Base-by-base conservation (phyloP, 2,888 invertebrate species). In the Kryphioiulus occultus region DNA sequence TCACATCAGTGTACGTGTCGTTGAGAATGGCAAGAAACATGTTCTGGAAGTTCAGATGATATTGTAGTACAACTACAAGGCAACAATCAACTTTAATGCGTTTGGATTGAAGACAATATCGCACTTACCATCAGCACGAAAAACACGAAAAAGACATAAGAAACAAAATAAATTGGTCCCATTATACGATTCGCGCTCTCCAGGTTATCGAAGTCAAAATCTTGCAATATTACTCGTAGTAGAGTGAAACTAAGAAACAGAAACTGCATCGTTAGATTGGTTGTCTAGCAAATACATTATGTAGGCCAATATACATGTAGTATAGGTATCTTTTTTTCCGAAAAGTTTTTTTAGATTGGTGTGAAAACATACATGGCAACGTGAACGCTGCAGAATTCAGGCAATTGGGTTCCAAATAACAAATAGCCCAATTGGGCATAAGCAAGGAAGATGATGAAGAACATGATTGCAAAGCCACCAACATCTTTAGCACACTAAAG, bases 11-110 rank as follows among this genome's bases (percentile, higher is more conserved):
- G 91, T 96, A 96, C 0, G 95, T 95, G 91, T 96, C 96, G 91
- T 95, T 95, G 90, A 96, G 95, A 90, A 96, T 96, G 89, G 96
- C 96, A 91, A 96, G 91, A 92, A 96, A 96, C 95, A 96, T 95
- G 91, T 96, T 35, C 35, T 35, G 35, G 35, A 35, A 35, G 35
- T 35, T 4, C 35, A 35, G 35, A 35, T 35, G 7, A 35, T 7
- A 4, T 35, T 7, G 35, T 4, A 35, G 7, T 35, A 35, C 35
- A 35, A 2, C 7, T 7, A n/a, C n/a, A n/a, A n/a, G n/a, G n/a
- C 7, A 4, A 35, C 35, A 35, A 35, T 35, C 35, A 35, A 35
- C 35, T 35, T 2, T 35, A 35, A 35, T 35, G 35, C 35, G 35
- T 35, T 35, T 35, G 3, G 35, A 35, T 96, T 94, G 94, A 90